Evolutionary conservation across 2,113 vertebrate genomes (phyloP).

Genomic region (Xyliphius kryptos): DNA sequence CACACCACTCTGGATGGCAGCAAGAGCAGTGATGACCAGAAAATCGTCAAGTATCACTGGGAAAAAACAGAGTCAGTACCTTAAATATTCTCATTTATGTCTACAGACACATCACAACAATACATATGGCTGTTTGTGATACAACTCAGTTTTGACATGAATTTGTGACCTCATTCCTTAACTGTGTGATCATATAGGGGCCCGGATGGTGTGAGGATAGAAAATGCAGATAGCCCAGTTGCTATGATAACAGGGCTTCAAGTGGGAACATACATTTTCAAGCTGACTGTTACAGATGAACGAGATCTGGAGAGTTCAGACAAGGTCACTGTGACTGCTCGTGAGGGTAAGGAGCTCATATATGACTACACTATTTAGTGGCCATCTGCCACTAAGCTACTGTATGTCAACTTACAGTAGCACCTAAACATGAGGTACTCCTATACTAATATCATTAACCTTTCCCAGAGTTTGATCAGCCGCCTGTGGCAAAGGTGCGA

Average conservation of each 20-base stretch:
- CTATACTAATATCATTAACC: slow-evolving; percentile 36
- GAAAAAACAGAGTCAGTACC: slow-evolving; percentile 80
- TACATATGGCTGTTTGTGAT: too few relatives aligned
- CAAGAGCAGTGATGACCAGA: slow-evolving; percentile 92
- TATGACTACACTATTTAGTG: too few relatives aligned
- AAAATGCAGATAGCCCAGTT: slow-evolving; percentile 78
- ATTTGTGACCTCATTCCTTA: too few relatives aligned
- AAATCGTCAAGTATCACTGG: slow-evolving; percentile 84
- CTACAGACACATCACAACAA: too few relatives aligned
- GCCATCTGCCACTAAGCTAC: too few relatives aligned
- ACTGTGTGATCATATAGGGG: too few relatives aligned
- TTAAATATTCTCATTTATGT: too few relatives aligned
- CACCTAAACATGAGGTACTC: too few relatives aligned
- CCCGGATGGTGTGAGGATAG: slow-evolving; percentile 82
- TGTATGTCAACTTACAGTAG: too few relatives aligned
- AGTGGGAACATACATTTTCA: slow-evolving; percentile 84
- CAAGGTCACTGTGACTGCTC: slow-evolving; percentile 83
- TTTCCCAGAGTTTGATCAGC: slow-evolving; percentile 79
- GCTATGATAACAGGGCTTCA: slow-evolving; percentile 86
- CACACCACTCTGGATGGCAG: slow-evolving; percentile 88
- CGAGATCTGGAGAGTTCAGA: slow-evolving; percentile 79
- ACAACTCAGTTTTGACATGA: too few relatives aligned
- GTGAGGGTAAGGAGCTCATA: slow-evolving; percentile 71
- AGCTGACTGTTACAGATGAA: slow-evolving; percentile 86
- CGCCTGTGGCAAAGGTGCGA: slow-evolving; percentile 75